A percentile compares a stretch with the other conserved stretches of the same genome.
These are phyloP conservation scores for Protaetia brevitarsis DNA, from an alignment of 1,140 invertebrate genomes.

Conservation along the genomic window DNA sequence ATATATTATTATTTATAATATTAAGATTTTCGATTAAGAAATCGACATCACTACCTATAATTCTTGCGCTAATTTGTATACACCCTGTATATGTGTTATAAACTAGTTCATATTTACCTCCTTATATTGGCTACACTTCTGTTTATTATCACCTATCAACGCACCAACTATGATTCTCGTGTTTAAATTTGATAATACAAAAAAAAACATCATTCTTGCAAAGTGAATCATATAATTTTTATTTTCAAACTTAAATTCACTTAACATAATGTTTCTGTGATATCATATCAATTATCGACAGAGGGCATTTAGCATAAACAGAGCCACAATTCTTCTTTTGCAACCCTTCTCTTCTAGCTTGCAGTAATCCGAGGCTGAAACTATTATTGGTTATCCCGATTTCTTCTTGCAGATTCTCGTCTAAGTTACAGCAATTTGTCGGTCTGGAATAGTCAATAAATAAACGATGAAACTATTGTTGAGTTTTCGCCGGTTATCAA, in stretches of 20 bases:
- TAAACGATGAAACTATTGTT: not conserved
- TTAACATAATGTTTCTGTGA: not conserved
- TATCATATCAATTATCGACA: not conserved
- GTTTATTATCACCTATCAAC: too few relatives aligned
- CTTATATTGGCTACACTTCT: too few relatives aligned
- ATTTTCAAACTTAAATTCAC: not conserved
- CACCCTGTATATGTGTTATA: too few relatives aligned
- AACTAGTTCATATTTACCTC: too few relatives aligned
- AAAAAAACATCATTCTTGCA: not conserved
- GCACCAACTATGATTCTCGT: not conserved
- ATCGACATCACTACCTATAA: too few relatives aligned
- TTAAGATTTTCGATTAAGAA: too few relatives aligned
- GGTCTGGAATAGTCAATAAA: slow-evolving; percentile 37
- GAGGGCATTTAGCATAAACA: not conserved
- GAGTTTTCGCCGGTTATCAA: not conserved
- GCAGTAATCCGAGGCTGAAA: not conserved
- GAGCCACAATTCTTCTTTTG: not conserved
- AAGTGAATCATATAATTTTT: too few relatives aligned
- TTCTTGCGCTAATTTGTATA: too few relatives aligned
- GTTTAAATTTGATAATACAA: not conserved
- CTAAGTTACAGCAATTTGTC: slow-evolving; percentile 19
- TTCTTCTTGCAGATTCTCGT: not conserved
- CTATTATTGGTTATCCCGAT: not conserved
- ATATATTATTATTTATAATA: too few relatives aligned
- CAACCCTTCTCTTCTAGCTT: not conserved